Base-by-base conservation (phyloP, 1,140 invertebrate species). In the Oreohelix idahoensis region DNA sequence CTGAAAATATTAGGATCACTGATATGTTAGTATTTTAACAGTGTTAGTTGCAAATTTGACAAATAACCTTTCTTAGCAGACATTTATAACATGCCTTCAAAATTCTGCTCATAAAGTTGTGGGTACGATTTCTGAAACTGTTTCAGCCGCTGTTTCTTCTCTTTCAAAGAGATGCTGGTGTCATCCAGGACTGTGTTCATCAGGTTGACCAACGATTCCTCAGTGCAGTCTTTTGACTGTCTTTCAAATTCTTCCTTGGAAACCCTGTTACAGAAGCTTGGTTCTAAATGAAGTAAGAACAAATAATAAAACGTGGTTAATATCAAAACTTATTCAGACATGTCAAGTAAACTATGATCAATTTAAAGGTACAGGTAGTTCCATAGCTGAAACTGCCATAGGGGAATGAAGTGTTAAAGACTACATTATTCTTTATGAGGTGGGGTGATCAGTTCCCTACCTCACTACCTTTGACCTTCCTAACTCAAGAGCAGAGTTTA, bases 101-200 rank as follows among this genome's bases (percentile, higher is more conserved):
- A 92, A 75, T 90, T 78, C 83, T 88, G 87, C 51, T 88, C 76
- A 83, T 90, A 92, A 4, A 92, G 71, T 1, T 87, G 66, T 0
- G 89, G 90, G 78, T 92, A 90, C 42, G 88, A 86, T 78, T 92
- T 92, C 86, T 90, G 89, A 69, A 92, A 89, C 85, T 91, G 90
- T 87, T 92, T 93, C 0, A 93, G 86, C 80, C 89, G 89, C 73
- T 89, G 89, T 84, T 91, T 93, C 85, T 92, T 93, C 51, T 93
- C 92, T 83, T 93, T 93, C 15, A 92, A 86, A 4, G 89, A 83
- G 49, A 93, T 86, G 69, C 92, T 91, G 17, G 86, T 87, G 86
- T 93, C 90, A 76, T 91, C 88, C 5, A 93, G 85, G 39, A 93
- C 91, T 29, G 87, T 85, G 71, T 93, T 93, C 84, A 93, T 90